Evolutionary conservation across 2,888 invertebrate species (phyloP).

Genomic region (Yponomeuta sedellus): DNA sequence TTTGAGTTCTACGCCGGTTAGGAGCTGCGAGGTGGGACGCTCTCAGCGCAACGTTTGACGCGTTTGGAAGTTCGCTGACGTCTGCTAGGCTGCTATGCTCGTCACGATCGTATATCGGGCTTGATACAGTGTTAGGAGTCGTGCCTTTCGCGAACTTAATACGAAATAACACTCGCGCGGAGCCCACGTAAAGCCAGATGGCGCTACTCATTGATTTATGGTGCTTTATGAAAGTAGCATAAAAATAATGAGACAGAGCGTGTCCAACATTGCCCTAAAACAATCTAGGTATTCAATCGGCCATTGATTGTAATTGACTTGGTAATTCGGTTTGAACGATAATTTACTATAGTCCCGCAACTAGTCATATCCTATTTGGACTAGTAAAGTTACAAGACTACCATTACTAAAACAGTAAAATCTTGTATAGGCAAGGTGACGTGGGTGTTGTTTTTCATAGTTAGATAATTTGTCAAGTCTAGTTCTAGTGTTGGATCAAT

Average conservation of each 20-base stretch:
- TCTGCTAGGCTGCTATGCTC: too few relatives aligned
- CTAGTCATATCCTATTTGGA: not conserved
- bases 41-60: not conserved
- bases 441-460: not conserved
- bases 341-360: not conserved
- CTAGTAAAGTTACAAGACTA: not conserved
- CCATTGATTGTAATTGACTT: not conserved
- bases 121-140: too few relatives aligned
- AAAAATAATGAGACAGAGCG: not conserved
- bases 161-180: too few relatives aligned
- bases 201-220: too few relatives aligned
- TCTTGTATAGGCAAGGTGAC: not conserved
- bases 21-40: not conserved
- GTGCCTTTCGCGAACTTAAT: too few relatives aligned
- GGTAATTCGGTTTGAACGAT: not conserved
- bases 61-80: too few relatives aligned
- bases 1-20: constrained; percentile 24
- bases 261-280: not conserved
- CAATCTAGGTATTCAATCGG: not conserved
- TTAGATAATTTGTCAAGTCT: not conserved
- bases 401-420: not conserved
- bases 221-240: too few relatives aligned
- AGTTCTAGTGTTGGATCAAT: not conserved
- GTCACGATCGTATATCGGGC: too few relatives aligned
- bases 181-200: too few relatives aligned